Percentiles rank a stretch among this genome's conserved stretches.
Conservation (phyloP, 2,888 invertebrate species). For the Tachystola acroxantha region DNA sequence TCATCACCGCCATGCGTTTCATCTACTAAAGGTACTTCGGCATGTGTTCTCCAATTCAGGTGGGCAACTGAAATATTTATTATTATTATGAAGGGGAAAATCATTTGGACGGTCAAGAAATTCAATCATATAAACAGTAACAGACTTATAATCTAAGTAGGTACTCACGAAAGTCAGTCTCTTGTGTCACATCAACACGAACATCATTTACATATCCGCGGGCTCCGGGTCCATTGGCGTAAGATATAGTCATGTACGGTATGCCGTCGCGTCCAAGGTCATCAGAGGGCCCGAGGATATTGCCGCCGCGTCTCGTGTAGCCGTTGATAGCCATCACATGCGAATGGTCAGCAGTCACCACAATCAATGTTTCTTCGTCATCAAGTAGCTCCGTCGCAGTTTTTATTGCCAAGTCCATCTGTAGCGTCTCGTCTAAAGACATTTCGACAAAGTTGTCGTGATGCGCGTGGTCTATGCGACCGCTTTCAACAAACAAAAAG, state of each 20-base stretch:
- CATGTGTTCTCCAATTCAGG: constrained; percentile 35
- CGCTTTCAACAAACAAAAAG: constrained; percentile 87
- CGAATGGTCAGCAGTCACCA: constrained; percentile 88
- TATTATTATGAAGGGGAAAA: not conserved
- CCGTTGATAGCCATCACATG: constrained; percentile 84
- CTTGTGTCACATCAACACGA: constrained; percentile 63
- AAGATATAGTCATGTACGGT: constrained; percentile 80
- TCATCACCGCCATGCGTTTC: constrained; percentile 90
- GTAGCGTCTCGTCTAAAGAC: constrained; percentile 83
- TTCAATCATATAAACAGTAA: too few species aligned
- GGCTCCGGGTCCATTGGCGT: constrained; percentile 81
- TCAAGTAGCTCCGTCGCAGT: constrained; percentile 25
- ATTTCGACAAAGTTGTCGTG: constrained; percentile 77
- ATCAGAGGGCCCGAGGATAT: constrained; percentile 54
- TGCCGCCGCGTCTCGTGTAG: constrained; percentile 77
- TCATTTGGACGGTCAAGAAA: too few species aligned
- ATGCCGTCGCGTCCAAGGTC: constrained; percentile 62
- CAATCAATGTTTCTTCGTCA: constrained; percentile 84
- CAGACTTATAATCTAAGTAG: not conserved
- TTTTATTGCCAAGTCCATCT: constrained; percentile 75
- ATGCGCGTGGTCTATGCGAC: constrained; percentile 83
- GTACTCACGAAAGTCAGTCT: constrained; percentile 19
- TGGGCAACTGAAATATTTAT: constrained; percentile 26
- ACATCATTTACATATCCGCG: constrained; percentile 40
- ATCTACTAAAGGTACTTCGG: constrained; percentile 73